These are phyloP conservation scores for Pentamera pediparva DNA, from an alignment of 53 echinoderm and acorn worm species.

Conservation along the genomic window DNA sequence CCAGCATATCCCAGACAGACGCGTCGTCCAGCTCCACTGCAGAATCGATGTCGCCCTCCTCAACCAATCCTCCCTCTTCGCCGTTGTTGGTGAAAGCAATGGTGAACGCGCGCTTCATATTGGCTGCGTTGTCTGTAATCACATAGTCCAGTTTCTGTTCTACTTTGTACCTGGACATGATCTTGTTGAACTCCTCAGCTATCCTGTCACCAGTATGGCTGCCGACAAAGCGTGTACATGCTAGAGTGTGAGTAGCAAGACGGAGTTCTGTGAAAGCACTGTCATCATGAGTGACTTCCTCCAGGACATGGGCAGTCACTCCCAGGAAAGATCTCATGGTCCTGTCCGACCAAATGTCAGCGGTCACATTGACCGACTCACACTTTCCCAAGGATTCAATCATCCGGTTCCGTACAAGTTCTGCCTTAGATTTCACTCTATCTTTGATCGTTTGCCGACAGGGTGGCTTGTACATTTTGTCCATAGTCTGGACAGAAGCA, in stretches of 20 bases:
- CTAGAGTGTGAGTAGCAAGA: not conserved
- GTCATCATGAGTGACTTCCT: not conserved
- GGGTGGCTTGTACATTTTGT: not conserved
- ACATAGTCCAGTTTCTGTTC: not conserved
- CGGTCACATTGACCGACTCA: constrained; percentile 24
- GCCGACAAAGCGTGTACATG: constrained; percentile 21
- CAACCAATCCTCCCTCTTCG: too few species aligned
- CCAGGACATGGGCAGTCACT: constrained; percentile 20
- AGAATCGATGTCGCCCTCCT: not conserved
- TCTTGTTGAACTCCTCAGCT: constrained; percentile 12
- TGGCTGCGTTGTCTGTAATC: constrained; percentile 2
- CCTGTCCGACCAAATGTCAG: constrained; percentile 48
- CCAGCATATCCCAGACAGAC: not conserved
- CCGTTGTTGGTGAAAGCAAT: not conserved
- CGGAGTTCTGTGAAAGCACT: not conserved
- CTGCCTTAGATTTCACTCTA: not conserved
- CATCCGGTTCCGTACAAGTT: not conserved
- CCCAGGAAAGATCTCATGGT: constrained; percentile 43
- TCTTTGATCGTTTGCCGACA: not conserved
- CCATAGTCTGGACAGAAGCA: too few species aligned
- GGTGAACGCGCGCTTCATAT: constrained; percentile 4
- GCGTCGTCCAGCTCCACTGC: constrained; percentile 1
- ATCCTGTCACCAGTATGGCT: constrained; percentile 20
- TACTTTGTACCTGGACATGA: constrained; percentile 18
- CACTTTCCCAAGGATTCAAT: not conserved